Percentiles rank a stretch among this genome's conserved stretches.
phyloP scores from a whole-genome alignment of 2,113 vertebrate genomes.

The Strix uralensis region DNA sequence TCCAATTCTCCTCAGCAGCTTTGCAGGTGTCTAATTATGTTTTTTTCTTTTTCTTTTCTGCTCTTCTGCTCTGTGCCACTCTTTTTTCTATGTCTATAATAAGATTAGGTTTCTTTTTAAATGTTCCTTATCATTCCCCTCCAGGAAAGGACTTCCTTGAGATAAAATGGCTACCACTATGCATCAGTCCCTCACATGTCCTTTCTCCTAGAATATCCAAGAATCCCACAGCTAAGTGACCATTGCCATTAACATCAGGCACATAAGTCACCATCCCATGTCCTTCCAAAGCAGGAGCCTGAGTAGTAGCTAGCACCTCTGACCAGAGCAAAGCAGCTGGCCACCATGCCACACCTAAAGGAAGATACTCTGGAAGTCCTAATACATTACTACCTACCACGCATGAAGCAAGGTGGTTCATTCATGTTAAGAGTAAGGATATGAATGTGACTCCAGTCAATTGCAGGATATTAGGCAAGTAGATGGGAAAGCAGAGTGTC shows the following conservation, averaged over 20 bases:
- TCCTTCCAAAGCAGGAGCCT: neutral
- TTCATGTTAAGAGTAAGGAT: neutral
- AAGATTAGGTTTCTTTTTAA: neutral
- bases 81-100: neutral
- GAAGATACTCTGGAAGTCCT: neutral
- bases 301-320: neutral
- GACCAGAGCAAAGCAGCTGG: fast-evolving
- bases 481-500: neutral
- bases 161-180: neutral
- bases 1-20: neutral
- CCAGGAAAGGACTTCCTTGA: neutral
- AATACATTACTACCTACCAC: neutral
- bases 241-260: neutral
- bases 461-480: neutral
- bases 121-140: neutral
- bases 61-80: neutral
- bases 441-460: neutral
- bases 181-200: neutral
- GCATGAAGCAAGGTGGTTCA: neutral
- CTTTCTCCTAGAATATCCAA: neutral
- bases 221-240: neutral
- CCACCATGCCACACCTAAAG: neutral
- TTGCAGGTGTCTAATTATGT: neutral
- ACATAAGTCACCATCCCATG: neutral
- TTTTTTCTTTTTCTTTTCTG: neutral